These are phyloP conservation scores for Nerophis lumbriciformis DNA, from an alignment of 2,113 vertebrate genomes.

Conservation along the genomic window DNA sequence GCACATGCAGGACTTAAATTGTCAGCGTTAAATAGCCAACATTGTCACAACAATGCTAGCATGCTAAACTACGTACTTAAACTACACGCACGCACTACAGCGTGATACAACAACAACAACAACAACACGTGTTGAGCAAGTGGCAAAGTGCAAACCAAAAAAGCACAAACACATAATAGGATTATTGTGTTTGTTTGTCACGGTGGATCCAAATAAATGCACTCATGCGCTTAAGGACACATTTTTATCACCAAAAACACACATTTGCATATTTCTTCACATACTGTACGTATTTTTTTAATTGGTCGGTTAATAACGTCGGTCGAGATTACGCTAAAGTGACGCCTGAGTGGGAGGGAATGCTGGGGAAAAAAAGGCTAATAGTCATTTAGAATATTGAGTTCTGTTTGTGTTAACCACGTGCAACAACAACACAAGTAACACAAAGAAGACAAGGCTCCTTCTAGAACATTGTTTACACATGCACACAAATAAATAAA, in stretches of 20 bases:
- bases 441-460: background rate
- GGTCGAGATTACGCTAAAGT: constrained; percentile 39
- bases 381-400: constrained; percentile 43
- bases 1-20: no score
- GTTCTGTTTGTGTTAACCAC: constrained; percentile 33
- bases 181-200: constrained; percentile 83
- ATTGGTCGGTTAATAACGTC: constrained; percentile 69
- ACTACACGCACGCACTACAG: constrained; percentile 2
- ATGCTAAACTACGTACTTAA: no score
- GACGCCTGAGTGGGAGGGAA: constrained; percentile 63
- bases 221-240: constrained; percentile 75
- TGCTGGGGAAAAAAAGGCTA: constrained; percentile 28
- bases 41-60: no score
- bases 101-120: constrained; percentile 11
- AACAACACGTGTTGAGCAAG: background rate
- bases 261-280: constrained; percentile 75
- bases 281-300: constrained; percentile 73
- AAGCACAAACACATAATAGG: constrained; percentile 74
- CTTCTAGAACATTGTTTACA: background rate
- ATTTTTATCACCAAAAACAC: constrained; percentile 71
- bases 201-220: constrained; percentile 73
- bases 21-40: no score
- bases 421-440: constrained; percentile 19
- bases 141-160: background rate
- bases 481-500: no score